Evolutionary conservation across 2,888 invertebrate genomes (phyloP).

Genomic region (Pristionchus maxplancki): DNA sequence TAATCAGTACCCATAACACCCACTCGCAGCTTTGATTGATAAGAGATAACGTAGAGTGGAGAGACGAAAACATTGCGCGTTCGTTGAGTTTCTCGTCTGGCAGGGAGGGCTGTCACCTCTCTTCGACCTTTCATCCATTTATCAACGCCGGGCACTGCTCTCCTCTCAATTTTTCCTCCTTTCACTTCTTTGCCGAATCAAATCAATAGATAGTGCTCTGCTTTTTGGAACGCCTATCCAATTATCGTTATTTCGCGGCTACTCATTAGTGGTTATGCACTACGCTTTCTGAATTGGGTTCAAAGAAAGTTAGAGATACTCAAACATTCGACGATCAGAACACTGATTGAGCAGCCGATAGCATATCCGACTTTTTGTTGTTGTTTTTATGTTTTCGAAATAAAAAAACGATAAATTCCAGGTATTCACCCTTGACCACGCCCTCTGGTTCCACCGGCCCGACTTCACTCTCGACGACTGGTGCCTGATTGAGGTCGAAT

Average conservation of each 20-base stretch:
- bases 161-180: background rate
- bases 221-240: background rate
- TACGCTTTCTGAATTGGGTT: too few species aligned
- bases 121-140: background rate
- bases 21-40: too few species aligned
- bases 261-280: background rate
- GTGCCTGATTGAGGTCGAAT: constrained; percentile 78
- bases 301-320: too few species aligned
- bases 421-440: constrained; percentile 77
- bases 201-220: background rate
- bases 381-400: background rate
- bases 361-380: too few species aligned
- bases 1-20: too few species aligned
- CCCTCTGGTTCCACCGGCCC: constrained; percentile 78
- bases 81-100: background rate
- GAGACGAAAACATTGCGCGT: too few species aligned
- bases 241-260: background rate
- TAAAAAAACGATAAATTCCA: background rate
- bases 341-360: too few species aligned
- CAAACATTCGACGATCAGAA: too few species aligned
- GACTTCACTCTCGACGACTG: constrained; percentile 78
- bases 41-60: too few species aligned
- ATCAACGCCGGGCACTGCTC: background rate
- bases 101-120: background rate
- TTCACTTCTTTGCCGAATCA: background rate